Conservation (phyloP, 2,888 invertebrate genomes). For the Eupsilia transversa region DNA sequence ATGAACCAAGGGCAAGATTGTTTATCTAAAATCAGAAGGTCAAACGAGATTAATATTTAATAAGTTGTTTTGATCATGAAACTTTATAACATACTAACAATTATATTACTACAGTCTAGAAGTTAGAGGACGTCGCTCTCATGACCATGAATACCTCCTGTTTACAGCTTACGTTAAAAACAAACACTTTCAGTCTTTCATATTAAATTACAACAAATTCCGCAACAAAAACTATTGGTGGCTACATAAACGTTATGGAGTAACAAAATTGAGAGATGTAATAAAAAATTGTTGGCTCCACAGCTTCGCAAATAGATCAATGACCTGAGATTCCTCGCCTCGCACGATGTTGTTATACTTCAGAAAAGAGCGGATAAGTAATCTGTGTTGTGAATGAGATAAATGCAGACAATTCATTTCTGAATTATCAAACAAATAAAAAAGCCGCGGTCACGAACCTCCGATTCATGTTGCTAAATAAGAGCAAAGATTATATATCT, state of each 20-base stretch:
- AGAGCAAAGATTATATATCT: slow-evolving; percentile 29
- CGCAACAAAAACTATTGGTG: slow-evolving; percentile 36
- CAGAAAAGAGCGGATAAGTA: slow-evolving; percentile 60
- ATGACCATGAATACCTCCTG: slow-evolving; percentile 32
- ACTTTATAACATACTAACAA: slow-evolving; percentile 31
- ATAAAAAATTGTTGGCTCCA: slow-evolving; percentile 59
- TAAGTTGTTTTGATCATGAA: slow-evolving; percentile 37
- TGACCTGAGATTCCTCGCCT: slow-evolving; percentile 61
- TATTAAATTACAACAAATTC: slow-evolving; percentile 49
- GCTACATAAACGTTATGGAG: slow-evolving; percentile 49
- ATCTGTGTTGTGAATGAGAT: slow-evolving; percentile 63
- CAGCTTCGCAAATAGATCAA: slow-evolving; percentile 70
- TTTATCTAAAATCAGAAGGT: slow-evolving; percentile 20
- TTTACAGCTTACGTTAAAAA: slow-evolving; percentile 34
- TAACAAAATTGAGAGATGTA: slow-evolving; percentile 55
- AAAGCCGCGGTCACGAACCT: slow-evolving; percentile 45
- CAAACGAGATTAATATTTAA: slow-evolving; percentile 36
- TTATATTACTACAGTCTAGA: slow-evolving; percentile 24
- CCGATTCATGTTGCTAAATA: slow-evolving; percentile 24
- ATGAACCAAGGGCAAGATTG: slow-evolving; percentile 15
- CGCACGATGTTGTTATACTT: slow-evolving; percentile 55
- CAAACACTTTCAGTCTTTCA: slow-evolving; percentile 44
- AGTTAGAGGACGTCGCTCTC: slow-evolving; percentile 48
- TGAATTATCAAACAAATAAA: slow-evolving; percentile 45
- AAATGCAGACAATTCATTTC: slow-evolving; percentile 47